A percentile compares a stretch with the other conserved stretches of the same genome.
Evolutionary conservation across 2,797 vertebrate genomes (phyloP).

Genomic region (Sebastes miniatus): DNA sequence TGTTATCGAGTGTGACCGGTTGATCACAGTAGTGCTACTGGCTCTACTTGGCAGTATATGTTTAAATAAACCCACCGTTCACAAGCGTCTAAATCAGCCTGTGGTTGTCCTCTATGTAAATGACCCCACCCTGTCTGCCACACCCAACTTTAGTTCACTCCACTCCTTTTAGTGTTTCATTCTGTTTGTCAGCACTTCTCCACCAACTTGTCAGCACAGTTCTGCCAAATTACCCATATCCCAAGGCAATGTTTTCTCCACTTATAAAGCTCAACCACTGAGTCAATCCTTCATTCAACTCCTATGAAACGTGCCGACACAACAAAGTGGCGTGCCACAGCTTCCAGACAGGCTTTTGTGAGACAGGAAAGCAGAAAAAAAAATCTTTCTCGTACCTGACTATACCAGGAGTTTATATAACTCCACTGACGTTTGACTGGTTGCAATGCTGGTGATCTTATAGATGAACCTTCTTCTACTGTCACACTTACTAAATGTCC

Average conservation of each 20-base stretch:
- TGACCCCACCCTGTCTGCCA: not conserved
- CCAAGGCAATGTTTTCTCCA: not conserved
- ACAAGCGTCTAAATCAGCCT: not conserved
- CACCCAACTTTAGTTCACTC: not conserved
- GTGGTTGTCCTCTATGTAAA: not conserved
- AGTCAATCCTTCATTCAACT: constrained; percentile 1
- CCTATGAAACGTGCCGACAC: not conserved
- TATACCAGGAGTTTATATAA: not conserved
- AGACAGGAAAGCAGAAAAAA: not conserved
- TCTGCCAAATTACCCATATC: not conserved
- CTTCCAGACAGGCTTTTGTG: not conserved
- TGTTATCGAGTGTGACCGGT: too few relatives aligned
- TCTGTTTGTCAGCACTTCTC: not conserved
- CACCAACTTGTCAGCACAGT: constrained; percentile 9
- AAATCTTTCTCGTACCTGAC: not conserved
- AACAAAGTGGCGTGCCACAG: not conserved
- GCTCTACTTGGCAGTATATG: too few relatives aligned
- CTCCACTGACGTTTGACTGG: too few relatives aligned
- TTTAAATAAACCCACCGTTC: not conserved
- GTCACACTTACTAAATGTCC: not conserved
- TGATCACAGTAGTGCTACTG: too few relatives aligned
- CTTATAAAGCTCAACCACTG: not conserved
- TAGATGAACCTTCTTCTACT: not conserved
- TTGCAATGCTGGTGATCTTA: not conserved
- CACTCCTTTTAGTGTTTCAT: not conserved